These are phyloP conservation scores for Liopterus haemorrhoidalis DNA, from an alignment of 2,888 invertebrate species.

Conservation along the genomic window DNA sequence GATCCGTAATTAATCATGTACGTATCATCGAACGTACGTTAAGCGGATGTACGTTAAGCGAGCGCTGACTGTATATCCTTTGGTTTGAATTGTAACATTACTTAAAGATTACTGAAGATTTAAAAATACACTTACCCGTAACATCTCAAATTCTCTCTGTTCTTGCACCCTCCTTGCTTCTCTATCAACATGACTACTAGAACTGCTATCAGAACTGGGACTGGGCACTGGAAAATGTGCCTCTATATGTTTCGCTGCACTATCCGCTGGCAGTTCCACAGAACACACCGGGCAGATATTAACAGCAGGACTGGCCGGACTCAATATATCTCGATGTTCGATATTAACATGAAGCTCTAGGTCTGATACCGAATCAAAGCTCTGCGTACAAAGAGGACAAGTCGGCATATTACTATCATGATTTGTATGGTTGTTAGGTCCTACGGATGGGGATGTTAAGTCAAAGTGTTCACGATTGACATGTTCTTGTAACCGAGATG, in stretches of 20 bases:
- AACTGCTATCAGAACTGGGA: slow-evolving; percentile 43
- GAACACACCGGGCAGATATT: slow-evolving; percentile 47
- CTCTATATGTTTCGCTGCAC: slow-evolving; percentile 79
- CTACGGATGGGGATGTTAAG: slow-evolving; percentile 66
- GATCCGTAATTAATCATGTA: not conserved
- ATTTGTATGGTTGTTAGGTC: slow-evolving; percentile 34
- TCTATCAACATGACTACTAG: slow-evolving; percentile 46
- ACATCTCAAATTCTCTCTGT: slow-evolving; percentile 72
- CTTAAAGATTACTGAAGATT: not conserved
- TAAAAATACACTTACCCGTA: slow-evolving; percentile 46
- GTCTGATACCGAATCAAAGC: slow-evolving; percentile 67
- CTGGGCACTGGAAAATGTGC: slow-evolving; percentile 65
- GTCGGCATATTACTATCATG: slow-evolving; percentile 54
- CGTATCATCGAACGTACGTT: not conserved
- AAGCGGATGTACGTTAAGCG: not conserved
- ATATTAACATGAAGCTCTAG: slow-evolving; percentile 81
- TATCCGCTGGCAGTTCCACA: slow-evolving; percentile 47
- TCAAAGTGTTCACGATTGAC: slow-evolving; percentile 81
- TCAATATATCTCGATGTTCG: slow-evolving; percentile 74
- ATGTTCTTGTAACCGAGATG: slow-evolving; percentile 71
- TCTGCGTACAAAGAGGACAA: slow-evolving; percentile 72
- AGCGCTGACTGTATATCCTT: not conserved
- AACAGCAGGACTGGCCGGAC: slow-evolving; percentile 50
- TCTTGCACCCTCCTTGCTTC: slow-evolving; percentile 69
- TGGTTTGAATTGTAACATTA: not conserved